A percentile compares a stretch with the other conserved stretches of the same genome.
These are phyloP conservation scores for Nycticryphes semicollaris DNA, from an alignment of 2,113 vertebrate genomes.

Conservation along the genomic window DNA sequence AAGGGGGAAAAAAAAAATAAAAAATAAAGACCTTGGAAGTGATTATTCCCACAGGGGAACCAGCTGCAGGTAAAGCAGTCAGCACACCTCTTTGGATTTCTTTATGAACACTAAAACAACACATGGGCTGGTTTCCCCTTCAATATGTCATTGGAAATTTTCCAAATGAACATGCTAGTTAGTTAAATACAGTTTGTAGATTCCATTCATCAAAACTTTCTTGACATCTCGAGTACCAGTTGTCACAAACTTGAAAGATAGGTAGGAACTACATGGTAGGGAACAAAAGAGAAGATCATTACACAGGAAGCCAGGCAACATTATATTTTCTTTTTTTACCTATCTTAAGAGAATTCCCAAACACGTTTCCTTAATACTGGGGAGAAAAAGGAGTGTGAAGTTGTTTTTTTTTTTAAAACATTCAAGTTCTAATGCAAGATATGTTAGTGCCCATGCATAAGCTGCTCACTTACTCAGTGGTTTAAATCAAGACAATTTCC, in stretches of 20 bases:
- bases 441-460: not conserved
- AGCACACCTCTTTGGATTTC: constrained; percentile 53
- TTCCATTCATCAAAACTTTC: constrained; percentile 66
- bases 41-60: constrained; percentile 1
- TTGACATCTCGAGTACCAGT: constrained; percentile 59
- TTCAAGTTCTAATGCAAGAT: not conserved
- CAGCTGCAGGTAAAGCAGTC: constrained; percentile 55
- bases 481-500: not conserved
- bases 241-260: constrained; percentile 66
- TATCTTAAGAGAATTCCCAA: constrained; percentile 26
- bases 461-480: not conserved
- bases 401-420: not conserved
- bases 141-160: constrained; percentile 54
- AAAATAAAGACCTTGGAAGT: not conserved
- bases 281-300: constrained; percentile 73
- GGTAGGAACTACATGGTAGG: constrained; percentile 62
- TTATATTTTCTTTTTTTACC: constrained; percentile 14
- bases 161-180: constrained; percentile 64
- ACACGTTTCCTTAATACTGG: not conserved
- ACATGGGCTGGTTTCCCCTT: constrained; percentile 36
- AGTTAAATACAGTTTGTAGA: constrained; percentile 74
- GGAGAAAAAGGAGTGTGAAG: not conserved
- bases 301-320: constrained; percentile 54
- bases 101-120: constrained; percentile 53
- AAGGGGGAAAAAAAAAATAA: not conserved